A percentile compares a stretch with the other conserved stretches of the same genome.
Conservation (phyloP, 2,797 vertebrate species). For the Gobionotothen gibberifrons region DNA sequence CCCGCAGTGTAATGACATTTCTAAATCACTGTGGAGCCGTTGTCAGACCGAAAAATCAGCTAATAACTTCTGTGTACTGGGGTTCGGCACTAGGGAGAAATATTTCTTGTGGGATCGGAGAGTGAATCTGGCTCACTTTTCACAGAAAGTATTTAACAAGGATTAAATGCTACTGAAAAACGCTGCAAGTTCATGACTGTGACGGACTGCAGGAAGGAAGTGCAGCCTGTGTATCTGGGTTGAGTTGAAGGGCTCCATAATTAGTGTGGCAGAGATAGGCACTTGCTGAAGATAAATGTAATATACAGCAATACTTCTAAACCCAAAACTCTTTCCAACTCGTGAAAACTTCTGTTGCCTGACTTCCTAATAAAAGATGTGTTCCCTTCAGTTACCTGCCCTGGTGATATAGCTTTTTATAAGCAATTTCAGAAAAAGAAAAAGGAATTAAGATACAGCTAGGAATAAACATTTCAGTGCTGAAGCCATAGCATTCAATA, state of each 20-base stretch:
- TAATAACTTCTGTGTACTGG: conserved; percentile 60
- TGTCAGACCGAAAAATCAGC: conserved; percentile 65
- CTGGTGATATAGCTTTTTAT: conserved; percentile 31
- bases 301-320: conserved; percentile 23
- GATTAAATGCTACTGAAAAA: conserved; percentile 48
- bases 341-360: conserved; percentile 27
- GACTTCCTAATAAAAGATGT: conserved; percentile 47
- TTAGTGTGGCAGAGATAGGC: conserved; percentile 17
- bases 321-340: conserved; percentile 7
- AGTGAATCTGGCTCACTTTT: conserved; percentile 47
- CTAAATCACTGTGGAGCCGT: conserved; percentile 58
- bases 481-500: conserved; percentile 25
- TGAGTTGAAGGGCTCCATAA: conserved; percentile 18
- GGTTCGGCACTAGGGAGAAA: conserved; percentile 21
- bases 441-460: conserved; percentile 21
- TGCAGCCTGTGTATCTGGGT: conserved; percentile 24
- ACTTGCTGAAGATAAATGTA: conserved; percentile 20
- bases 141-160: conserved; percentile 51
- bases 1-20: conserved; percentile 35
- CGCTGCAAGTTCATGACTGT: conserved; percentile 28
- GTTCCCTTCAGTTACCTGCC: neutral
- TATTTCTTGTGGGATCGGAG: conserved; percentile 46
- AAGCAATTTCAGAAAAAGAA: conserved; percentile 16
- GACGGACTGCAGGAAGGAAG: conserved; percentile 24
- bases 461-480: conserved; percentile 4